Evolutionary conservation across 2,888 invertebrate species (phyloP), one percentile per base, ranked within the genome.

Genomic region (Morpho achilles): DNA sequence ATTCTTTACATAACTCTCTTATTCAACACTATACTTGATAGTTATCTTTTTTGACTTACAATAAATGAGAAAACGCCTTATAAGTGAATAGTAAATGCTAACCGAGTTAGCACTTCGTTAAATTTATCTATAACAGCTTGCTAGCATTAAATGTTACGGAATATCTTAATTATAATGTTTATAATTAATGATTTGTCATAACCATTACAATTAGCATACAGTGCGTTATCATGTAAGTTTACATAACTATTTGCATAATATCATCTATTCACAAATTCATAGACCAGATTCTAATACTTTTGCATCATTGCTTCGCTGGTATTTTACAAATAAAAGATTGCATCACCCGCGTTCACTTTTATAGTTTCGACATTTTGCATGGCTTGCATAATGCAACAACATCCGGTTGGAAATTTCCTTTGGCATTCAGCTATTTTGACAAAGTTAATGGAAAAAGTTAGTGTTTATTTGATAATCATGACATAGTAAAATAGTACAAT

Each of bases 301-400:
- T 73, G 72, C 76, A 72, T 75, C 69, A 76, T 74, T 75, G 72
- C 68, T 69, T 70, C 73, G 75, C 70, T 74, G 70, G 71, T 80
- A 77, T 75, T 73, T 78, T 72, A 76, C 76, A 78, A 79, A 80
- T 85, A 66, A 82, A 82, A 77, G 73, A 73, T 87, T 87, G 74
- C 87, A 72, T 87, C 82, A 87, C 65, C 69, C 70, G 80, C 86
- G 75, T 82, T 87, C 85, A 85, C 87, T 87, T 87, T 85, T 84
- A 76, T 72, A 78, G 74, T 87, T 82, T 82, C 81, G 83, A 82
- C 83, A 87, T 79, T 76, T 77, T 82, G 78, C 80, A 82, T 78
- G 76, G 79, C 76, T 81, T 85, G 84, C 81, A 82, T 64, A 77
- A 84, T 86, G 79, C 84, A 85, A 76, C 84, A 85, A 86, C 82